phyloP scores from a whole-genome alignment of 2,113 vertebrate genomes.

The Epinephelus cyanopodus region DNA sequence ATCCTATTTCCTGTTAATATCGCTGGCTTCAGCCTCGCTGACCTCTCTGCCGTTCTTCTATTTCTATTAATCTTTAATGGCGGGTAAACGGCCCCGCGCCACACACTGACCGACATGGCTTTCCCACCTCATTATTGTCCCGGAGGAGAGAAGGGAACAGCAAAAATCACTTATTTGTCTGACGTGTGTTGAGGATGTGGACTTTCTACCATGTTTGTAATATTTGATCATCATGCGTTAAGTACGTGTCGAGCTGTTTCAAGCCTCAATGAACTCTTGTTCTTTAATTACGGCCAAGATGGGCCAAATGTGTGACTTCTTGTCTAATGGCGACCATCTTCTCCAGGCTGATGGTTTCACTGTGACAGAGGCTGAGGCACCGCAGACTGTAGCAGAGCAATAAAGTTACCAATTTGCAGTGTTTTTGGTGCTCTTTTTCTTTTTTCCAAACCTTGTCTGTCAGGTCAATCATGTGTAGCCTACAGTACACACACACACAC shows the following conservation, averaged over 20 bases:
- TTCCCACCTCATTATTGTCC: conserved; percentile 58
- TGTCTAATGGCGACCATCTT: conserved; percentile 28
- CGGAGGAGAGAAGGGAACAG: conserved; percentile 5
- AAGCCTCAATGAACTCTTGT: neutral
- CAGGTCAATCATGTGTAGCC: conserved; percentile 18
- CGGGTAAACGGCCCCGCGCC: conserved; percentile 28
- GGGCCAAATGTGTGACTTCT: conserved; percentile 25
- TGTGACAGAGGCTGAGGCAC: neutral
- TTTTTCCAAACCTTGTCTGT: conserved; percentile 8
- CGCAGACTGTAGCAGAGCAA: neutral
- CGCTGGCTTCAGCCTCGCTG: conserved; percentile 51
- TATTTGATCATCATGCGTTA: neutral
- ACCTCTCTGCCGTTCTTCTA: conserved; percentile 58
- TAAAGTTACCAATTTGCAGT: conserved; percentile 20
- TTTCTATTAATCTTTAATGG: conserved; percentile 75
- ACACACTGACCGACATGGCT: conserved; percentile 35
- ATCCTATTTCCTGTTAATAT: conserved; percentile 78
- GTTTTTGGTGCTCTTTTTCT: neutral
- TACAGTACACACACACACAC: conserved; percentile 23
- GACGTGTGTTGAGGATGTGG: conserved; percentile 5
- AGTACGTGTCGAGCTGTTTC: neutral
- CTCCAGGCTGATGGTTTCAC: conserved; percentile 28
- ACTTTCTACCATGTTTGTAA: conserved; percentile 1
- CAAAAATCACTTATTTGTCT: conserved; percentile 30
- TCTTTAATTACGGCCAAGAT: conserved; percentile 13